Conservation (phyloP, 2,113 vertebrate species). For the Erythrocercus mccallii region DNA sequence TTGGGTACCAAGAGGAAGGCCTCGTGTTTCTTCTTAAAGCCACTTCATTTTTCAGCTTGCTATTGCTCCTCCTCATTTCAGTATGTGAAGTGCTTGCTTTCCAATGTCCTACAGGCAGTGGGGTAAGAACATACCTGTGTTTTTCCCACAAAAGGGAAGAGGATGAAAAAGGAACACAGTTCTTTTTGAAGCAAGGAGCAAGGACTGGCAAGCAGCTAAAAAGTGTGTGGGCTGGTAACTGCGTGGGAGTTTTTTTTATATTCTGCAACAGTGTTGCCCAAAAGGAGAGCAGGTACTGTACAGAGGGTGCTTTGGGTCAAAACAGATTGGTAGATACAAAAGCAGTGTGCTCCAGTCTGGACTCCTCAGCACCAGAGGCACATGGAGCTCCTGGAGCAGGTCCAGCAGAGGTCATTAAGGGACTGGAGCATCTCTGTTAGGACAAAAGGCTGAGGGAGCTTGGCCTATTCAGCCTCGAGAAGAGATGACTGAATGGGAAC, state of each 20-base stretch:
- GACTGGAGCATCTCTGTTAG: not conserved
- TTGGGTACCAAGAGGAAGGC: not conserved
- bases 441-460: not conserved
- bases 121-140: not conserved
- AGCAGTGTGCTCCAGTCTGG: not conserved
- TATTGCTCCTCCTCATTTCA: not conserved
- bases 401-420: not conserved
- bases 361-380: not conserved
- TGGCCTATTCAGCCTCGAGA: not conserved
- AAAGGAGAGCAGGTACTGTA: not conserved
- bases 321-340: not conserved
- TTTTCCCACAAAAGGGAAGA: not conserved
- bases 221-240: not conserved
- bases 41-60: not conserved
- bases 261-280: not conserved
- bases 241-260: not conserved
- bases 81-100: not conserved
- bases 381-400: not conserved
- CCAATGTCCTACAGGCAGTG: not conserved
- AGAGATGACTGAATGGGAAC: not conserved
- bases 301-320: not conserved
- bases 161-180: not conserved
- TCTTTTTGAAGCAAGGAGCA: not conserved
- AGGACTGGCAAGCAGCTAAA: not conserved
- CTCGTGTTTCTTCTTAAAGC: not conserved